These are phyloP conservation scores for Eospalax fontanierii DNA, from an alignment of 2,797 vertebrate species.

Conservation along the genomic window DNA sequence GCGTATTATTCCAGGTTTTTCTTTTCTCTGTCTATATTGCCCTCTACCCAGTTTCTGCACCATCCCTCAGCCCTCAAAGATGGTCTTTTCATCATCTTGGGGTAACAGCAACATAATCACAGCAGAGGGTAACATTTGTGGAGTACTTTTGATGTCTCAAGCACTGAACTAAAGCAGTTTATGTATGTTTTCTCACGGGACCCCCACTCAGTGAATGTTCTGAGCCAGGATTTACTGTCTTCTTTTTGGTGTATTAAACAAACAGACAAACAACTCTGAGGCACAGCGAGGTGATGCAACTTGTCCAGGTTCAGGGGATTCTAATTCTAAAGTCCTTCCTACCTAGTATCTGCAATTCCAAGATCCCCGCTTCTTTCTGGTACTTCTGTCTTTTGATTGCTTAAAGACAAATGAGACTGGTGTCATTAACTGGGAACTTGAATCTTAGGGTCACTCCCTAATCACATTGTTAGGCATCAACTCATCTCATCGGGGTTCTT, in stretches of 20 bases:
- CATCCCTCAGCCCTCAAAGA: background rate
- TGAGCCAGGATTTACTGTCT: background rate
- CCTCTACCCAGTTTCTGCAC: background rate
- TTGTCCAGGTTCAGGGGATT: background rate
- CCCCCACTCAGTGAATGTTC: background rate
- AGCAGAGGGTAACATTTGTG: background rate
- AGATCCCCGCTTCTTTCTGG: background rate
- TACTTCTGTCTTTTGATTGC: conserved; percentile 1
- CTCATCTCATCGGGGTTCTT: background rate
- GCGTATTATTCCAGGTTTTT: background rate
- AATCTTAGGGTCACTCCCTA: background rate
- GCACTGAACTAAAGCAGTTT: background rate
- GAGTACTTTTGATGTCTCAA: background rate
- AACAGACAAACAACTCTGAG: background rate
- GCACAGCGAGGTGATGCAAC: background rate
- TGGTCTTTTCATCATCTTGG: background rate
- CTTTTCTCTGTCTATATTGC: background rate
- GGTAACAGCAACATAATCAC: background rate
- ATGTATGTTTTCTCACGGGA: background rate
- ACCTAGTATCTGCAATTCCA: background rate
- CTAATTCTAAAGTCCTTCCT: conserved; percentile 13
- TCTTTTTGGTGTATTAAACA: background rate
- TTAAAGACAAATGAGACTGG: conserved; percentile 22
- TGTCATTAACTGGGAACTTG: background rate
- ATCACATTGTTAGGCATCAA: background rate